A percentile compares a stretch with the other conserved stretches of the same genome.
Conservation (phyloP, 2,888 invertebrate species). For the Nephrocerus scutellatus region DNA sequence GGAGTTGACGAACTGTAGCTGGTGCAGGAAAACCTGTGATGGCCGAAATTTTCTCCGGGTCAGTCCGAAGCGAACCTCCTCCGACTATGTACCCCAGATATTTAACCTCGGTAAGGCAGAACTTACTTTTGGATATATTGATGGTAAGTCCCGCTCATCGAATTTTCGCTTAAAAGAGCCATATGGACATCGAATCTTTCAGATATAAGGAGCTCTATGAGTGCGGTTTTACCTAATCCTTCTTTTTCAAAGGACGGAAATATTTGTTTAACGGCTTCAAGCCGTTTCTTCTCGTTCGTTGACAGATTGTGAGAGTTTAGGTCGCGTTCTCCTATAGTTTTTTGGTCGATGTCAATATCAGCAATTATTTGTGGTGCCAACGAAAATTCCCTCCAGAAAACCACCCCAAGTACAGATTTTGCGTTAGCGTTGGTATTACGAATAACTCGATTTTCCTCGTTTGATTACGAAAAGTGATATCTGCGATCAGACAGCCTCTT, state of each 20-base stretch:
- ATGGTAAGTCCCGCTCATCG: constrained; percentile 18
- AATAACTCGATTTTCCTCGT: constrained; percentile 4
- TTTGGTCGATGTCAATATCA: too few species aligned
- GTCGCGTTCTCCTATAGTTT: too few species aligned
- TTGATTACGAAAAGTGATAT: constrained; percentile 4
- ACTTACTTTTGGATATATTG: constrained; percentile 15
- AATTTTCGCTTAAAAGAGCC: constrained; percentile 2
- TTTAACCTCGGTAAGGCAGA: constrained; percentile 14
- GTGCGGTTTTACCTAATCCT: constrained; percentile 13
- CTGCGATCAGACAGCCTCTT: constrained; percentile 7
- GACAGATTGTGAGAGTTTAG: constrained; percentile 5
- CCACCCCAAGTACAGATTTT: constrained; percentile 13
- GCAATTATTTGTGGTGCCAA: too few species aligned
- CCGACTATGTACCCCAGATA: constrained; percentile 19
- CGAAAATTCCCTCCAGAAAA: constrained; percentile 13
- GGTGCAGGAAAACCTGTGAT: constrained; percentile 12
- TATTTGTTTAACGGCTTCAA: neutral
- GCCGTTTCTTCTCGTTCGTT: neutral
- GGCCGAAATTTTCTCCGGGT: constrained; percentile 14
- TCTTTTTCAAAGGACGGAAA: constrained; percentile 5
- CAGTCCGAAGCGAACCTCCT: constrained; percentile 11
- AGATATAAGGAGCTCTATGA: constrained; percentile 5
- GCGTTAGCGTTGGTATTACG: constrained; percentile 12
- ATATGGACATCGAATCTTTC: constrained; percentile 12
- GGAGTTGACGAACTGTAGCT: constrained; percentile 11